Base-by-base conservation (phyloP, 2,113 vertebrate genomes). In the Triplophysa siluroides region DNA sequence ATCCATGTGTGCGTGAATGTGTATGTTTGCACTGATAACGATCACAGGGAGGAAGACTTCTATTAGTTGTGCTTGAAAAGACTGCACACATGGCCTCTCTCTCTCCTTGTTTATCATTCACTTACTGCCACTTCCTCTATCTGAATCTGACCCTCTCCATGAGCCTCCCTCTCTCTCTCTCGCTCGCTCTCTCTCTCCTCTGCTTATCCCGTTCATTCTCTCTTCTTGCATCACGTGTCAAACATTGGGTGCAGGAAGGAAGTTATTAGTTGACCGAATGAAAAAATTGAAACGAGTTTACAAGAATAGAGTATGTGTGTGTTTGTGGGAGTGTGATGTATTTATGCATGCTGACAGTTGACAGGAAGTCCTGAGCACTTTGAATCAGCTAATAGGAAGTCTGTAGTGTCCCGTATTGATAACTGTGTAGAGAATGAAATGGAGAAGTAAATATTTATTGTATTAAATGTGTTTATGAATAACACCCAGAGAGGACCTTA, bases 221-320 rank as follows among this genome's bases (percentile, higher is more conserved):
- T 90, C 91, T 84, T 86, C 90, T 87, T 87, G 89, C 93, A 90
- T 91, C 93, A 89, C 86, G 88, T 91, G 64, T 94, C 93, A 92
- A 83, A 87, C 89, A 81, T 87, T 83, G 88, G 91, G 89, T 87
- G 93, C 92, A 94, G 94, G 92, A 95, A 94, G 93, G 92, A 85
- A 91, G 91, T 94, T 89, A 91, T 94, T 92, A 87, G 93, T 88
- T 95, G 94, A 92, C 93, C 93, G 93, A 92, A 90, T 89, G 88
- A 90, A 69, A 61, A 60, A n/a, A 70, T 66, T 26, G 23, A 71
- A 79, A 72, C 38, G 13, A 63, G n/a, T 63, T 88, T 86, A 88
- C 90, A 94, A 92, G 93, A 38, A 79, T 74, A 45, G 29, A 58
- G 21, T 16, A 16, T 26, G 26, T 65, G 21, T 26, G 11, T 60